Evolutionary conservation across 2,888 invertebrate species (phyloP).

Genomic region (Drosophila barbarae): DNA sequence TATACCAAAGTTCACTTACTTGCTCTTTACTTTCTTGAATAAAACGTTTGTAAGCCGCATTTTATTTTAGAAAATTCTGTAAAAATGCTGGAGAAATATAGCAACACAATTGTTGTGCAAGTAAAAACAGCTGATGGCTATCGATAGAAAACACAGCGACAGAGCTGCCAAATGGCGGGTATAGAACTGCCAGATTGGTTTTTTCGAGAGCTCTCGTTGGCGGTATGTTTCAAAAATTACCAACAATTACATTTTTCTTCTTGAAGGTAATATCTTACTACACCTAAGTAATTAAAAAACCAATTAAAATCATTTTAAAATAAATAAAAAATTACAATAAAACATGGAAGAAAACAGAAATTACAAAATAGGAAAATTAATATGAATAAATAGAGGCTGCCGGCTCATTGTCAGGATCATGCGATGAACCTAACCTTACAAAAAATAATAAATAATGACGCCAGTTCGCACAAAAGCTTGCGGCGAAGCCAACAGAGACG

Average conservation of each 20-base stretch:
- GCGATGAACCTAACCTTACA: not conserved
- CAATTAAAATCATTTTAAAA: not conserved
- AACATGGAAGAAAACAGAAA: too few species aligned
- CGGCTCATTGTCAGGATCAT: slow-evolving; percentile 4
- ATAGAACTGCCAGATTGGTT: not conserved
- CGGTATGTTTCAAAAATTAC: not conserved
- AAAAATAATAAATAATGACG: not conserved
- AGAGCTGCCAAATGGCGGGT: too few species aligned
- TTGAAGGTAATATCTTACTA: not conserved
- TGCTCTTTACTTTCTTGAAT: slow-evolving; percentile 87
- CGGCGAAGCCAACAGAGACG: not conserved
- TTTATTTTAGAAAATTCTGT: slow-evolving; percentile 38
- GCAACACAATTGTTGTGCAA: slow-evolving; percentile 58
- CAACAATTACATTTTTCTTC: not conserved
- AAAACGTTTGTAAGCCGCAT: slow-evolving; percentile 85
- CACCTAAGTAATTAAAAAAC: not conserved
- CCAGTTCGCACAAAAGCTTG: not conserved
- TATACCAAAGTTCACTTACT: slow-evolving; percentile 81
- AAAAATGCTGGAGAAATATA: slow-evolving; percentile 3
- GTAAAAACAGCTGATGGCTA: slow-evolving; percentile 44
- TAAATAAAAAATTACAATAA: not conserved
- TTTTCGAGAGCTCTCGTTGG: not conserved
- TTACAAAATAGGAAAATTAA: not conserved
- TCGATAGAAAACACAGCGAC: not conserved
- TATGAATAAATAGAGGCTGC: not conserved